Evolutionary conservation across 2,113 vertebrate genomes (phyloP), one percentile per base, ranked within the genome.

Genomic region (Tychaedon coryphoeus): DNA sequence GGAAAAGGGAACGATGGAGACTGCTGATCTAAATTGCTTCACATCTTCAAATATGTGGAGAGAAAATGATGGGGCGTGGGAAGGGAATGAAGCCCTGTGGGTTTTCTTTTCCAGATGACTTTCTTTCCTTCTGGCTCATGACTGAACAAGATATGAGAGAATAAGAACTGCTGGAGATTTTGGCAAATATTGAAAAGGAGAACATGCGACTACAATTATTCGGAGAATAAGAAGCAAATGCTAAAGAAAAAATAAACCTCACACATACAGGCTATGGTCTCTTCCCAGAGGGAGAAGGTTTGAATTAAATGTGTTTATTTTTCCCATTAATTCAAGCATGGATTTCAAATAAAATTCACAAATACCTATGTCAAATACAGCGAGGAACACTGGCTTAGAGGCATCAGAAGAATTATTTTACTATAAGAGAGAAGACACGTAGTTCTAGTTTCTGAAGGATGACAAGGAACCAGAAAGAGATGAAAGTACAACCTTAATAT

Each of bases 51-150:
- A 88, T 90, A 50, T n/a, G 72, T 80, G 51, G 90, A 92, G 88
- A 92, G 79, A 95, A 91, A 92, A 93, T 85, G 93, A 92, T 74
- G 88, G 93, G 71, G 75, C 34, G 28, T 92, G 82, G 94, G 88
- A 94, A 96, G 82, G 85, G 78, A 93, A 93, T 86, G 88, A 87
- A 94, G 78, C 82, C 74, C 88, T 92, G 87, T 67, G 64, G 64
- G 60, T 88, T 96, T 95, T 83, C 81, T 90, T 93, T 92, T 93
- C 86, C 90, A 86, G 42, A 77, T 78, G 67, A 88, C 72, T 94
- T 86, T 90, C 75, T 58, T 83, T 93, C 81, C 90, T 96, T 88
- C 69, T 95, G 94, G 85, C 73, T 93, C 85, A 90, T 65, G 67
- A 95, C 4, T 77, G 93, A 81, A 94, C 78, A 33, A 92, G 86